Conservation (phyloP, 2,113 vertebrate species). For the Bubalus kerabau region DNA sequence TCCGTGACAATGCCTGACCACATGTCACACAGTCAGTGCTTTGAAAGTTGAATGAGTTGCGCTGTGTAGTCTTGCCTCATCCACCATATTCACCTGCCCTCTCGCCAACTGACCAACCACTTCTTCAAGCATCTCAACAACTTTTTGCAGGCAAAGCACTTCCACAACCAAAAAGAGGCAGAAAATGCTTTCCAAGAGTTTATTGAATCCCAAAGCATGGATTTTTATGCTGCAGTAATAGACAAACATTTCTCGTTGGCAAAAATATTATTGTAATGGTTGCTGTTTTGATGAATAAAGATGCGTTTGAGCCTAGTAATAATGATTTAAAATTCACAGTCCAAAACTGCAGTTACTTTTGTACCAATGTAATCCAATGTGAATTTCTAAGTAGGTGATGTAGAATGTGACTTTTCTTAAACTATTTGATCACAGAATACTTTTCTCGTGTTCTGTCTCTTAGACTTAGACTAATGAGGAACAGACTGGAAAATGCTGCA, state of each 20-base stretch:
- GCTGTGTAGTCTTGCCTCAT: background rate
- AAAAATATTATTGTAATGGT: too few relatives aligned
- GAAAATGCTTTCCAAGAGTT: background rate
- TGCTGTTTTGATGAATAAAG: too few relatives aligned
- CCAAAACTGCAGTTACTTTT: background rate
- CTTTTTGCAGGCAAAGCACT: background rate
- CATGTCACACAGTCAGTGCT: background rate
- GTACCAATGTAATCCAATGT: background rate
- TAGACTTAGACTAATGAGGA: background rate
- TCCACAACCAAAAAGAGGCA: background rate
- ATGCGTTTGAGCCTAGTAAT: too few relatives aligned
- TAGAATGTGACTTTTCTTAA: background rate
- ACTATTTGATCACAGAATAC: background rate
- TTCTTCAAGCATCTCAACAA: background rate
- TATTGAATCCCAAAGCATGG: background rate
- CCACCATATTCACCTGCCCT: background rate
- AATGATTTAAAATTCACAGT: too few relatives aligned
- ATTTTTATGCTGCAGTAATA: background rate
- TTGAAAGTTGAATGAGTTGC: background rate
- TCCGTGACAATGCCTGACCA: background rate
- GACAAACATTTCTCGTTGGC: too few relatives aligned
- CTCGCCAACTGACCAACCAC: background rate
- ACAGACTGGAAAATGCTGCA: background rate
- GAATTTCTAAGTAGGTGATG: background rate
- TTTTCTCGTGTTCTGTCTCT: background rate